phyloP scores from a whole-genome alignment of 2,113 vertebrate species.

The Oostethus manadensis region DNA sequence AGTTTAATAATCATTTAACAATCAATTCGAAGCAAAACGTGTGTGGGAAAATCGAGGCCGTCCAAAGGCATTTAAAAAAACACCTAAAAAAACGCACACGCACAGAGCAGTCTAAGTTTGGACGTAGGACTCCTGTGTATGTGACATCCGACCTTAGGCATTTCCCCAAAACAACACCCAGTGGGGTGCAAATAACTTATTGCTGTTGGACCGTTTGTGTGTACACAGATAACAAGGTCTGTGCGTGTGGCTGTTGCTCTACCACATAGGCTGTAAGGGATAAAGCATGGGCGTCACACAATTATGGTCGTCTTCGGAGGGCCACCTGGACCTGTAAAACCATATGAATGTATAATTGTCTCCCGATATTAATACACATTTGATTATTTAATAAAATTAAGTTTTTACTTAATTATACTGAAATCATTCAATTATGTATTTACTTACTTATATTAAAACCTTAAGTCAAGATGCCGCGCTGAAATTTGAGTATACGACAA shows the following conservation, averaged over 20 bases:
- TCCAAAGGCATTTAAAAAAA: constrained; percentile 4
- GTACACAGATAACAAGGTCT: constrained; percentile 10
- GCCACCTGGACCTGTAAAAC: too few species aligned
- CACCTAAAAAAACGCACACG: constrained; percentile 14
- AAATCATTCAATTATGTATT: too few species aligned
- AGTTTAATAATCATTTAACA: constrained; percentile 1
- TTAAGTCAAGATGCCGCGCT: too few species aligned
- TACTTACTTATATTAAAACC: too few species aligned
- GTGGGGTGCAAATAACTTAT: constrained; percentile 54
- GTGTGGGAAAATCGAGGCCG: constrained; percentile 24
- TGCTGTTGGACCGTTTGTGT: constrained; percentile 7
- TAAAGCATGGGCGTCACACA: not conserved
- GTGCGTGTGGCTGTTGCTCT: constrained; percentile 1
- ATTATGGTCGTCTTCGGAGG: too few species aligned
- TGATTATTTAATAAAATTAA: too few species aligned
- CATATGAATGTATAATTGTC: too few species aligned
- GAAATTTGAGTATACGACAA: too few species aligned
- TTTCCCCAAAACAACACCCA: constrained; percentile 62
- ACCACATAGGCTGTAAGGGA: constrained; percentile 4
- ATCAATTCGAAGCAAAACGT: constrained; percentile 39
- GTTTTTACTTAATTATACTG: too few species aligned
- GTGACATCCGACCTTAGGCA: constrained; percentile 61
- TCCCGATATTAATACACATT: too few species aligned
- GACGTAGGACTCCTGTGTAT: constrained; percentile 54
- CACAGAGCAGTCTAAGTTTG: constrained; percentile 54